Evolutionary conservation across 2,888 invertebrate species (phyloP), one percentile per base, ranked within the genome.

Genomic region (Allolobophora icterica): DNA sequence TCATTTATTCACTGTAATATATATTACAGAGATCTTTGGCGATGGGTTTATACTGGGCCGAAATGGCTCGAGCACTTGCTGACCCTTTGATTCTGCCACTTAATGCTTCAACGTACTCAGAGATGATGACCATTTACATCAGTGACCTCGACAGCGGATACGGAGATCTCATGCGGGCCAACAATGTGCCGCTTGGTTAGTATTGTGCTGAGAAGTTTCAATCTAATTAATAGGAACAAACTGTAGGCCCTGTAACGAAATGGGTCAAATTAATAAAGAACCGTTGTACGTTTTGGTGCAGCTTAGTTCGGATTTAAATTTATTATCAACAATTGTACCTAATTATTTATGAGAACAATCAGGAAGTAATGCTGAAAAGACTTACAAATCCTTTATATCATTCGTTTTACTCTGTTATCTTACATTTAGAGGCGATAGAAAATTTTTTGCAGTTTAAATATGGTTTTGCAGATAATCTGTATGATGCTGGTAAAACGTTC

Each of bases 1-100:
- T 52, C 5, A 52, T 52, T 1, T 24, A 24, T 6, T 52, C 24
- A 52, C 3, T 52, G 52, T 52, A 5, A n/a, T 71, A 11, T 13
- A n/a, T 71, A n/a, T 71, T n/a, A n/a, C 34, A 90, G 90, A 34
- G 52, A 24, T 58, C 58, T 34, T 83, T 90, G 34, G 95, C 95
- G 2, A 93, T 94, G 11, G 94, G 94, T 0, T 94, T 95, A 91
- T 94, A 95, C 45, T 94, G 95, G 95, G 94, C 94, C 3, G 95
- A 95, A 91, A 91, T 95, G 89, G 95, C 95, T 0, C 93, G 95
- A 2, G 93, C 93, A 91, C 93, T 96, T 58, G 94, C 95, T 8
- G 95, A 95, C 93, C 94, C 94, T 58, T 93, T 94, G 83, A 94
- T 95, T 91, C 92, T 96, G 24, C 96, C 96, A 8, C 94, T 96